phyloP scores from a whole-genome alignment of 2,797 vertebrate species.

The Schizothorax lantsangensis region DNA sequence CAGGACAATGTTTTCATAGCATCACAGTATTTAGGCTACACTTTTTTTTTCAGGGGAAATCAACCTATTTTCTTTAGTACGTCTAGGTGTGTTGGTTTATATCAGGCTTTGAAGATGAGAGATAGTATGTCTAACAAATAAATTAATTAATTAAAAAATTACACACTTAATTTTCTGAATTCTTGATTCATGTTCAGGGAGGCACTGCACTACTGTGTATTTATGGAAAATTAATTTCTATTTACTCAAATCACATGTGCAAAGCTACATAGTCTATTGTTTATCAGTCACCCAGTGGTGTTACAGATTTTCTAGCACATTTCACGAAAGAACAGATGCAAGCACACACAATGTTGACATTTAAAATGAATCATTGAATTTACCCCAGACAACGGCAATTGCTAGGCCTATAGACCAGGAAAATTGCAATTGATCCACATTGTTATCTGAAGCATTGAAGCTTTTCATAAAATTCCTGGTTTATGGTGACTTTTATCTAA shows the following conservation, averaged over 20 bases:
- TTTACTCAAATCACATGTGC: conserved; percentile 7
- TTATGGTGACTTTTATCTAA: conserved; percentile 8
- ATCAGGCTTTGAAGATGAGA: background rate
- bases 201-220: background rate
- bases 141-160: background rate
- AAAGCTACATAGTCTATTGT: background rate
- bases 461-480: conserved; percentile 34
- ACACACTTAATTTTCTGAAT: background rate
- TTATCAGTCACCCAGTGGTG: background rate
- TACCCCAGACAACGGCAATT: conserved; percentile 25
- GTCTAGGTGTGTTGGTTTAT: background rate
- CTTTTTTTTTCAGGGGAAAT: background rate
- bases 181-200: background rate
- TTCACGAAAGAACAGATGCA: conserved; percentile 18
- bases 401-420: conserved; percentile 28
- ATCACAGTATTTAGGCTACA: background rate
- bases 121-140: background rate
- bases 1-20: background rate
- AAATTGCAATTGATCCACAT: conserved; percentile 47
- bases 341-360: conserved; percentile 29
- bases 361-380: conserved; percentile 44
- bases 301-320: conserved; percentile 2
- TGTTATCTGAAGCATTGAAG: conserved; percentile 40
- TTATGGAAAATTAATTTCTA: background rate
- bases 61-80: background rate